Evolutionary conservation across 2,888 invertebrate species (phyloP).

Genomic region (Hirtodrosophila cameraria): DNA sequence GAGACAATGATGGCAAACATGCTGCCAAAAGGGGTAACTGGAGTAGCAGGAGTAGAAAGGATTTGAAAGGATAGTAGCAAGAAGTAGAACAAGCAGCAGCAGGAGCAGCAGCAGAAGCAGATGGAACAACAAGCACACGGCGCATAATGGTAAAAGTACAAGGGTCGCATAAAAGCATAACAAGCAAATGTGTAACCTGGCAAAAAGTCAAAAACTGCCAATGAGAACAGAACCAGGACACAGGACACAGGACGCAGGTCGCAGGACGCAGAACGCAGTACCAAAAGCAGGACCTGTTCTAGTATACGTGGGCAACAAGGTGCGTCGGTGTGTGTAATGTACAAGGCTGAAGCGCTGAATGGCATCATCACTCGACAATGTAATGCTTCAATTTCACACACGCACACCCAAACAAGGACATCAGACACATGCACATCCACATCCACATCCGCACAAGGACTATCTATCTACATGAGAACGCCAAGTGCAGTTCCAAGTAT

Average conservation of each 20-base stretch:
- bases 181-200: constrained; percentile 63
- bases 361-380: constrained; percentile 58
- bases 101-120: constrained; percentile 3
- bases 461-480: constrained; percentile 5
- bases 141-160: constrained; percentile 56
- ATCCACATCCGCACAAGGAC: constrained; percentile 2
- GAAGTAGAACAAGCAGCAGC: background rate
- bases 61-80: background rate
- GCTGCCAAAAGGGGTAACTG: background rate
- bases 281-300: constrained; percentile 1
- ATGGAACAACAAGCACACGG: constrained; percentile 10
- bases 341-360: constrained; percentile 22
- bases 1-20: constrained; percentile 26
- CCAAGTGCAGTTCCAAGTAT: constrained; percentile 36
- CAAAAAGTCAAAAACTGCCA: constrained; percentile 55
- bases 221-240: constrained; percentile 54
- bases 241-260: constrained; percentile 11
- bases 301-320: constrained; percentile 16
- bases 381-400: constrained; percentile 59
- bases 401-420: background rate
- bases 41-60: background rate
- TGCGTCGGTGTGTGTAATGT: constrained; percentile 14
- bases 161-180: constrained; percentile 60
- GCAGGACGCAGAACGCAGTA: too few species aligned
- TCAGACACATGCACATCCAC: constrained; percentile 5